Evolutionary conservation across 2,888 invertebrate genomes (phyloP), one percentile per base, ranked within the genome.

Genomic region (Dascillus cervinus): DNA sequence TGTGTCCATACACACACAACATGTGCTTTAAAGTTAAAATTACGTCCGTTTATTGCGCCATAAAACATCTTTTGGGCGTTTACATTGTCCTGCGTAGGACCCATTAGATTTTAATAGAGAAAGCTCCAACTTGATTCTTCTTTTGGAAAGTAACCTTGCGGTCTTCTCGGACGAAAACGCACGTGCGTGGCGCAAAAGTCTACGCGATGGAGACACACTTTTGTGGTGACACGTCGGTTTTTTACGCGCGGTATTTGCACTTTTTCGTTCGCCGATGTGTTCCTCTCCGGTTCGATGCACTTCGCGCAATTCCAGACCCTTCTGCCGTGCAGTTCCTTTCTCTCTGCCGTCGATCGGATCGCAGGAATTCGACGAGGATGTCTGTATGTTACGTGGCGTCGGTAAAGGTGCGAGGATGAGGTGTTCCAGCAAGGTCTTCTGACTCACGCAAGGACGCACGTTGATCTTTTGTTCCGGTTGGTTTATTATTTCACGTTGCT

Each of bases 401-500:
- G n/a, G n/a, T n/a, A 31, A 32, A 35, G 35, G 32, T 39, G 43
- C 29, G 32, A 35, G 29, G 34, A 38, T 36, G 40, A 39, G 34
- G 44, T 39, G 39, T 38, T 37, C 49, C 44, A 50, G 53, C 59
- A 59, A 59, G 59, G 59, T 50, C 58, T 55, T 53, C 52, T 55
- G 56, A 56, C 53, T 56, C 55, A 57, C 53, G 56, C 58, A 59
- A 59, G 59, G 59, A 56, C 59, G 58, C 55, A 43, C 56, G 45
- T 55, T 56, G 53, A 52, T 56, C 55, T 55, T n/a, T 53, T 52
- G 54, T 55, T 56, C 54, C 54, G 55, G 52, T 54, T 55, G 41
- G 44, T 31, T 38, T 34, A 26, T 38, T 34, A 29, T 38, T 32
- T 29, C 32, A 22, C 23, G 29, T 28, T 17, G 29, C 15, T 31